A percentile compares a stretch with the other conserved stretches of the same genome.
Evolutionary conservation across 2,797 vertebrate species (phyloP).

Genomic region (Malurus leucopterus): DNA sequence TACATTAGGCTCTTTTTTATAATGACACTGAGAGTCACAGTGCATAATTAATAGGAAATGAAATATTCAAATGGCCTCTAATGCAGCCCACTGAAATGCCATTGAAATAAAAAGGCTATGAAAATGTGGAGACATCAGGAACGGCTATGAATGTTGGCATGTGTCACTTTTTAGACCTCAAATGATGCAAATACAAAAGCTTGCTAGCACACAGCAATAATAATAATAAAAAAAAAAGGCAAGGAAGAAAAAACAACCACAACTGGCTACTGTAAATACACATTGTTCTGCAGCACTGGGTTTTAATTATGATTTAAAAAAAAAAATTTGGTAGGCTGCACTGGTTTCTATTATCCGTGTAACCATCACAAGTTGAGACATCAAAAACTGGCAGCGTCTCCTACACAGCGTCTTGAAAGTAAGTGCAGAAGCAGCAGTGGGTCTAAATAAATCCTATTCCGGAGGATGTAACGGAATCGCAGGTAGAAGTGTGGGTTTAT

Average conservation of each 20-base stretch:
- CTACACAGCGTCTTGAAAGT: slow-evolving; percentile 31
- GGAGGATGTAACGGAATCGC: slow-evolving; percentile 27
- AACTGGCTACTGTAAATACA: slow-evolving; percentile 72
- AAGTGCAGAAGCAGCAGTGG: slow-evolving; percentile 37
- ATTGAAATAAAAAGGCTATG: slow-evolving; percentile 89
- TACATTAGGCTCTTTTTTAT: slow-evolving; percentile 98
- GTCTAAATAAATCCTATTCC: slow-evolving; percentile 55
- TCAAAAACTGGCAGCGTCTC: slow-evolving; percentile 65
- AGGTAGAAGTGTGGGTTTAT: slow-evolving; percentile 11
- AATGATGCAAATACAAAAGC: slow-evolving; percentile 86
- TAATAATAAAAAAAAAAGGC: slow-evolving; percentile 22
- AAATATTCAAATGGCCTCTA: slow-evolving; percentile 99
- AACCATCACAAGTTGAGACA: slow-evolving; percentile 66
- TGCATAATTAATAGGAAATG: slow-evolving; percentile 99
- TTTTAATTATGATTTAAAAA: slow-evolving; percentile 32
- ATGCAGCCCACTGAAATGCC: slow-evolving; percentile 95
- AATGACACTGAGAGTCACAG: slow-evolving; percentile 99
- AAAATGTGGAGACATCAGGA: slow-evolving; percentile 85
- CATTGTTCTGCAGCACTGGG: slow-evolving; percentile 32
- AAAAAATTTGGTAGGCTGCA: slow-evolving; percentile 33
- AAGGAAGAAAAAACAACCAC: slow-evolving; percentile 29
- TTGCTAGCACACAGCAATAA: slow-evolving; percentile 71
- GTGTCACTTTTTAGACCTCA: slow-evolving; percentile 94
- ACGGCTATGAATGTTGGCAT: slow-evolving; percentile 87
- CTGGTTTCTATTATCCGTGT: slow-evolving; percentile 54